A percentile compares a stretch with the other conserved stretches of the same genome.
Conservation (phyloP, 2,113 vertebrate species). For the Columba livia region DNA sequence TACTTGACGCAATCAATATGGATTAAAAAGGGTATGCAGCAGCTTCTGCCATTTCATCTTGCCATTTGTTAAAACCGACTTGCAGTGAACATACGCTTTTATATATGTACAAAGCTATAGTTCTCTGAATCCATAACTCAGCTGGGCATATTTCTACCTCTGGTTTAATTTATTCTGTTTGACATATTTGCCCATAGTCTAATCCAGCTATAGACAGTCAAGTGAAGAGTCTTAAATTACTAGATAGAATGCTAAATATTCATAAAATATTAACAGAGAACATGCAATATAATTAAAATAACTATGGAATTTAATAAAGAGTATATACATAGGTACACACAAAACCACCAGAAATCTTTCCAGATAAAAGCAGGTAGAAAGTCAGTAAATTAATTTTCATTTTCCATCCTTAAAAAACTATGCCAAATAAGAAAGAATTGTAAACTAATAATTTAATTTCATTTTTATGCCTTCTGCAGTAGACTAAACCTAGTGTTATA, state of each 20-base stretch:
- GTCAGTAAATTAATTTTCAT: not conserved
- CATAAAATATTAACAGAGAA: not conserved
- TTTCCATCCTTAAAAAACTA: not conserved
- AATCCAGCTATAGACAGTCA: not conserved
- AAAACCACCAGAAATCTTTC: not conserved
- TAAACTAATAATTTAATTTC: not conserved
- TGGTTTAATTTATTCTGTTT: not conserved
- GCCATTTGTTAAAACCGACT: not conserved
- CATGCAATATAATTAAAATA: not conserved
- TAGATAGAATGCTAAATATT: not conserved
- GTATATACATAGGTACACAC: not conserved
- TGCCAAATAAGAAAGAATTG: not conserved
- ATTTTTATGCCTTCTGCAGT: not conserved
- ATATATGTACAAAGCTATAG: not conserved
- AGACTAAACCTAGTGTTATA: not conserved
- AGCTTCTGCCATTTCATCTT: not conserved
- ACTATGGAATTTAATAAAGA: not conserved
- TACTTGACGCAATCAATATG: rapidly evolving
- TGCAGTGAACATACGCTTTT: not conserved
- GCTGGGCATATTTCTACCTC: not conserved
- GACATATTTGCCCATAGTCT: not conserved
- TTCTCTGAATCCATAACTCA: not conserved
- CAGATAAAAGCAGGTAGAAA: not conserved
- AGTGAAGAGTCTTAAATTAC: not conserved
- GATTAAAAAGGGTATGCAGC: not conserved